Percentiles rank a stretch among this genome's conserved stretches.
These are phyloP conservation scores for Cryptotis parvus DNA, from an alignment of 2,113 vertebrate genomes.

Conservation along the genomic window DNA sequence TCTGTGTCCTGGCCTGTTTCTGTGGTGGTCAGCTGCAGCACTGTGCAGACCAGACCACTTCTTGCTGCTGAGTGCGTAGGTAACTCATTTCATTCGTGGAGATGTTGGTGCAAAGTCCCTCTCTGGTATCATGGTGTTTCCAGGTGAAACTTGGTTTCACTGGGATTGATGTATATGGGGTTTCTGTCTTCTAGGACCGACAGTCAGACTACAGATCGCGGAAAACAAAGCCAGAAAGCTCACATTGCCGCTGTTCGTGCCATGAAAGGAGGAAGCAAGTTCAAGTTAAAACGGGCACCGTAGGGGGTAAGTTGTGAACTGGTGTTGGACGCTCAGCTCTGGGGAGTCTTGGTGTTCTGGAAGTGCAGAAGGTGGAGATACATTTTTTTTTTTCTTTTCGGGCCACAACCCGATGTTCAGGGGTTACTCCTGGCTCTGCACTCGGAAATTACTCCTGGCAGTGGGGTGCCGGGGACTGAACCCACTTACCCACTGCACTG, in stretches of 20 bases:
- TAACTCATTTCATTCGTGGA: neutral
- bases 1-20: neutral
- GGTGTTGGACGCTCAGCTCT: slow-evolving; percentile 13
- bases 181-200: slow-evolving; percentile 79
- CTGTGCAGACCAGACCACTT: neutral
- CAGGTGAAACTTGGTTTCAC: slow-evolving; percentile 27
- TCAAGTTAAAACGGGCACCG: slow-evolving; percentile 96
- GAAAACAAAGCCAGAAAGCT: slow-evolving; percentile 91
- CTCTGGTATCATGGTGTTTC: slow-evolving; percentile 1
- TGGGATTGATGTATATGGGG: slow-evolving; percentile 1
- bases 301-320: slow-evolving; percentile 92
- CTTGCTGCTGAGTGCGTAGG: neutral
- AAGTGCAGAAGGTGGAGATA: neutral
- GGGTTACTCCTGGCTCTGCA: no score
- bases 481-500: no score
- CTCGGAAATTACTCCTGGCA: no score
- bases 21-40: neutral
- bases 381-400: no score
- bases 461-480: no score
- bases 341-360: neutral
- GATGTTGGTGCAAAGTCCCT: neutral
- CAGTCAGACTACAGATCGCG: slow-evolving; percentile 80
- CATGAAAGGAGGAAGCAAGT: slow-evolving; percentile 98
- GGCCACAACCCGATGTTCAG: no score
- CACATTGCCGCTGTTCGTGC: slow-evolving; percentile 94